Evolutionary conservation across 2,888 invertebrate genomes (phyloP).

Genomic region (Heliconius ethilla): DNA sequence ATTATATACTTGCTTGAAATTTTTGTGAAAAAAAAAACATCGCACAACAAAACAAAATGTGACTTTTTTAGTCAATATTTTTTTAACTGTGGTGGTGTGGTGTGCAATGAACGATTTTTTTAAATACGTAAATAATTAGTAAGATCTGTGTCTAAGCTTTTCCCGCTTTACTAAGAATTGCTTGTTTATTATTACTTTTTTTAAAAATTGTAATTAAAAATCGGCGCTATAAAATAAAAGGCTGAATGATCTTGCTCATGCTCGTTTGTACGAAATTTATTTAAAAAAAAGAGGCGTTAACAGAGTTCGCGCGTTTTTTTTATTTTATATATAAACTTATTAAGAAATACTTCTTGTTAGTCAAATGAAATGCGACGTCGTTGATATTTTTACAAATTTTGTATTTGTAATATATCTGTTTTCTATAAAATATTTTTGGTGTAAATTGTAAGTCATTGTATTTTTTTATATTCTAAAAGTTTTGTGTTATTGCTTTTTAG

Average conservation of each 20-base stretch:
- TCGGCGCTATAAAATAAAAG: constrained; percentile 49
- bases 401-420: constrained; percentile 2
- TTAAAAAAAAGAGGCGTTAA: constrained; percentile 18
- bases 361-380: constrained; percentile 7
- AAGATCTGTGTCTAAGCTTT: neutral
- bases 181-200: neutral
- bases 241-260: constrained; percentile 63
- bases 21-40: neutral
- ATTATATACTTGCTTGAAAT: neutral
- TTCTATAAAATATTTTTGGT: constrained; percentile 6
- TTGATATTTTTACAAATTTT: constrained; percentile 16
- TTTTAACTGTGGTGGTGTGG: neutral
- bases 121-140: neutral
- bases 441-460: constrained; percentile 12
- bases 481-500: neutral
- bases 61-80: neutral
- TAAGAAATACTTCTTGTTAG: neutral
- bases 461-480: constrained; percentile 12
- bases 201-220: constrained; percentile 3
- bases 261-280: constrained; percentile 38
- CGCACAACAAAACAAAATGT: constrained; percentile 13
- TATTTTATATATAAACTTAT: constrained; percentile 8
- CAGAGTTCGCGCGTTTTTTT: neutral
- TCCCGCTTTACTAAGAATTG: neutral
- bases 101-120: neutral